phyloP scores from a whole-genome alignment of 1,140 invertebrate species.

The Dreissena rostriformis region DNA sequence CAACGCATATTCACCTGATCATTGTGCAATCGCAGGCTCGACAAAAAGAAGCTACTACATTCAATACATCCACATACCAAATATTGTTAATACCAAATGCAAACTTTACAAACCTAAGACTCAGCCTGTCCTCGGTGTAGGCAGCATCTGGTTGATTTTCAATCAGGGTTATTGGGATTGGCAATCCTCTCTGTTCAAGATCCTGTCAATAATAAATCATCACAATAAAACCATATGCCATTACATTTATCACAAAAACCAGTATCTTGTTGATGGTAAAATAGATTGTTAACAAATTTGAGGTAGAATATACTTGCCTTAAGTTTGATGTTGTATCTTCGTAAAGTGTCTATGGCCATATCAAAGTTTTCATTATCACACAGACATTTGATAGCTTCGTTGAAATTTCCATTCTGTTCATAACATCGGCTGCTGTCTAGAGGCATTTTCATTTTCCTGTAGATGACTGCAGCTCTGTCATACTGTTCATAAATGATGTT shows the following conservation, averaged over 20 bases:
- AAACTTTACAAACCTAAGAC: slow-evolving; percentile 12
- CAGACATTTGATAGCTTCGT: slow-evolving; percentile 38
- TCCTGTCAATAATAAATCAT: slow-evolving; percentile 46
- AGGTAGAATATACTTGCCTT: slow-evolving; percentile 19
- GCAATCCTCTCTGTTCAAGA: slow-evolving; percentile 41
- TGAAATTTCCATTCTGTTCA: slow-evolving; percentile 37
- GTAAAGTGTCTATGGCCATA: slow-evolving; percentile 49
- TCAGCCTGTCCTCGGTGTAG: slow-evolving; percentile 57
- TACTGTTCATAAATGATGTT: slow-evolving; percentile 19
- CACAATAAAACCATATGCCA: background rate
- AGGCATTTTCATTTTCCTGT: slow-evolving; percentile 10
- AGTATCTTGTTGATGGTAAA: background rate
- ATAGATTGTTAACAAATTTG: background rate
- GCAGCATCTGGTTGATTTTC: slow-evolving; percentile 56
- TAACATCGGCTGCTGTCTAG: slow-evolving; percentile 37
- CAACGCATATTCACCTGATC: too few relatives aligned
- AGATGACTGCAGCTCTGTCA: slow-evolving; percentile 39
- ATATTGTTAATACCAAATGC: too few relatives aligned
- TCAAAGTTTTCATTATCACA: slow-evolving; percentile 45
- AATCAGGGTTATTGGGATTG: slow-evolving; percentile 55
- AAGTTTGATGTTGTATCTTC: slow-evolving; percentile 23
- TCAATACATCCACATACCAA: too few relatives aligned
- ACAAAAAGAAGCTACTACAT: too few relatives aligned
- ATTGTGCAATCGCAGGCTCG: too few relatives aligned
- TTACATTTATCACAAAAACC: background rate